A percentile compares a stretch with the other conserved stretches of the same genome.
Evolutionary conservation across 2,888 invertebrate genomes (phyloP).

Genomic region (Temnothorax ravouxi): DNA sequence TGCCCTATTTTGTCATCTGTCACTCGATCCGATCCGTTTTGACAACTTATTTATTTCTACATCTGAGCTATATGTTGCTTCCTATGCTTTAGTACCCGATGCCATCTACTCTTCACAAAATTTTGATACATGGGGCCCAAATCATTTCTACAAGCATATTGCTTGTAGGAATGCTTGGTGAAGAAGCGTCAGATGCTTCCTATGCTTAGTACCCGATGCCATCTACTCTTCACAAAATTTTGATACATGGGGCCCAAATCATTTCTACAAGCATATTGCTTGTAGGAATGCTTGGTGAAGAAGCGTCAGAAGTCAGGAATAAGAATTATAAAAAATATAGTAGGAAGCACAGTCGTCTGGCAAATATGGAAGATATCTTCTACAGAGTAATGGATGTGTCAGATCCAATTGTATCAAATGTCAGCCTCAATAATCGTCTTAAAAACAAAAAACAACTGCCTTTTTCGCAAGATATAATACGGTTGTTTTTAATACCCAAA

Average conservation of each 20-base stretch:
- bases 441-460: neutral
- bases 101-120: constrained; percentile 55
- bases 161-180: constrained; percentile 20
- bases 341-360: constrained; percentile 30
- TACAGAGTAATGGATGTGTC: neutral
- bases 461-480: neutral
- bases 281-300: too few relatives aligned
- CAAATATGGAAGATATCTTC: constrained; percentile 22
- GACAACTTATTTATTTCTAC: constrained; percentile 23
- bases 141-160: constrained; percentile 51
- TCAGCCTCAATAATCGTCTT: constrained; percentile 10
- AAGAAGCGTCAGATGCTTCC: too few relatives aligned
- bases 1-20: neutral
- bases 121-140: constrained; percentile 54
- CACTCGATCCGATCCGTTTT: neutral
- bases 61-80: constrained; percentile 47
- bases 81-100: constrained; percentile 55
- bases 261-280: too few relatives aligned
- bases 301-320: too few relatives aligned
- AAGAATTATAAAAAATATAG: neutral
- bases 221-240: too few relatives aligned
- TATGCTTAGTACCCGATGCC: too few relatives aligned
- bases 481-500: constrained; percentile 2
- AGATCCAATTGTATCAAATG: constrained; percentile 7
- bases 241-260: too few relatives aligned